These are phyloP conservation scores for Tupaia tana DNA, from an alignment of 2,113 vertebrate genomes.

Conservation along the genomic window DNA sequence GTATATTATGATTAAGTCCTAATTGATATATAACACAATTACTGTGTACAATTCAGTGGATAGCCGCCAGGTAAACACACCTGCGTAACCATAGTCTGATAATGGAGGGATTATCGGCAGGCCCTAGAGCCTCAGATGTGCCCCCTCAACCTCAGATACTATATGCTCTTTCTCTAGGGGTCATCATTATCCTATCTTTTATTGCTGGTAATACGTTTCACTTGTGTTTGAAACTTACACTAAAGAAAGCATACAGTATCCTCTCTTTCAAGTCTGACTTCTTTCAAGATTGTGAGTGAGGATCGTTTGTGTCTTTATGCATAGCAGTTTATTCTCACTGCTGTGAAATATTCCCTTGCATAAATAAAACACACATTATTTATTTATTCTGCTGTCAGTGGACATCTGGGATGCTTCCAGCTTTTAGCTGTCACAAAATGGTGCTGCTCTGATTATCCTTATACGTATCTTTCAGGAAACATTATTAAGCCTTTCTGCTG, in stretches of 20 bases:
- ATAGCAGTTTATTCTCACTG: background rate
- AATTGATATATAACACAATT: background rate
- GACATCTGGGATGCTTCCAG: background rate
- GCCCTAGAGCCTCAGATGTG: background rate
- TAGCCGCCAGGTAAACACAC: background rate
- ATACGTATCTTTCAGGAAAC: background rate
- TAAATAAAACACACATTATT: background rate
- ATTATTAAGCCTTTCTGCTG: background rate
- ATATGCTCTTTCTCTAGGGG: background rate
- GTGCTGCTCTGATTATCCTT: slow-evolving; percentile 4
- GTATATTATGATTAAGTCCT: background rate
- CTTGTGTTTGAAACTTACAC: slow-evolving; percentile 10
- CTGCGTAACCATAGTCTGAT: background rate
- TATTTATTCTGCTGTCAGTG: background rate
- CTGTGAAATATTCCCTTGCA: background rate
- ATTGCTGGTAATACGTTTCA: background rate
- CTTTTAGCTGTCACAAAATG: background rate
- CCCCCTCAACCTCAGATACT: background rate
- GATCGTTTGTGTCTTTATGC: background rate
- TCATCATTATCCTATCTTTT: background rate
- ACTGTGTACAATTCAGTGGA: background rate
- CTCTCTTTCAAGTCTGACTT: background rate
- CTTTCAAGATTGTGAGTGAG: background rate
- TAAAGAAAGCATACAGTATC: background rate
- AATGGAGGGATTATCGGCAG: background rate